Evolutionary conservation across 2,888 invertebrate species (phyloP).

Genomic region (Volucella bombylans): DNA sequence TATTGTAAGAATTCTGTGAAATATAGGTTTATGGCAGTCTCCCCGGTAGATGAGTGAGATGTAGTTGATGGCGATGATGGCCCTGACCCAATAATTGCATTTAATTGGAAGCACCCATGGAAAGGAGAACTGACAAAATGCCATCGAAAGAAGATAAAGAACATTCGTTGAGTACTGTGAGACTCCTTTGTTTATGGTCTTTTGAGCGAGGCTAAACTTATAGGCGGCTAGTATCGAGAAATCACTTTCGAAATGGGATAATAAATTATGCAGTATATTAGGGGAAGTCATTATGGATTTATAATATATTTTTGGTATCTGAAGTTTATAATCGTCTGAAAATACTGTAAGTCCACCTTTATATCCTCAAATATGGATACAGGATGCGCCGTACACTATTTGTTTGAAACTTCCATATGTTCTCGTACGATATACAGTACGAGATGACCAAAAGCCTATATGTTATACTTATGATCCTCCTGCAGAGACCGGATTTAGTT

Average conservation of each 20-base stretch:
- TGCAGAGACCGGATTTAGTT: no score
- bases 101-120: slow-evolving; percentile 63
- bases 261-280: slow-evolving; percentile 8
- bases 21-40: slow-evolving; percentile 44
- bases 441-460: no score
- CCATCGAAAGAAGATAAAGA: slow-evolving; percentile 51
- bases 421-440: no score
- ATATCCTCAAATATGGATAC: no score
- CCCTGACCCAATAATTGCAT: slow-evolving; percentile 69
- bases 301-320: no score
- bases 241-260: slow-evolving; percentile 53
- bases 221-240: not conserved
- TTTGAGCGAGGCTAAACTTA: not conserved
- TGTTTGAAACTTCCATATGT: no score
- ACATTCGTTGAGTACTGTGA: slow-evolving; percentile 12
- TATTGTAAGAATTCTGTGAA: slow-evolving; percentile 9
- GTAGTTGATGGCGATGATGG: slow-evolving; percentile 26
- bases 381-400: no score
- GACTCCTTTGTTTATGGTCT: slow-evolving; percentile 44
- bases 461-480: no score
- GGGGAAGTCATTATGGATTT: no score
- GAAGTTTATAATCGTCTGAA: no score
- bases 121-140: slow-evolving; percentile 34
- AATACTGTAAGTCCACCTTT: no score
- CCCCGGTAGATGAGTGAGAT: slow-evolving; percentile 2